Base-by-base conservation (phyloP, 2,113 vertebrate species). In the Saccopteryx leptura region DNA sequence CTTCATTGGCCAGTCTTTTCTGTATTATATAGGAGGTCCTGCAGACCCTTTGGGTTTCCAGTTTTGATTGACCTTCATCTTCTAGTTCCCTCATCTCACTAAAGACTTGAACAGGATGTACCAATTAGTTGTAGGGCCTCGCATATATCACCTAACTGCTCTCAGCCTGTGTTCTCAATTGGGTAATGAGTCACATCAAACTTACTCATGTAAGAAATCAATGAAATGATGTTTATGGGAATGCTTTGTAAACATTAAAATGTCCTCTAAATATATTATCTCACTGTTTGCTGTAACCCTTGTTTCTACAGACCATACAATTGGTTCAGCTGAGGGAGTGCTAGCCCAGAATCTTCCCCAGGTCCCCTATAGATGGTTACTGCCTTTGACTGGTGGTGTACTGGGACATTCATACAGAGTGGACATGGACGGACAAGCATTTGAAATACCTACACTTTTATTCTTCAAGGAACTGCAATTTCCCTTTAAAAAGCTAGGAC, bases 161-260 rank as follows among this genome's bases (percentile, higher is more conserved):
- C 11, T 84, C 13, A 31, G 28, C 83, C 31, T 79, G 33, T 61
- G 68, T 94, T 84, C 60, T 84, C 52, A 56, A 1, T 60, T 82
- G 31, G 48, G 1, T 78, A 52, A 11, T 63, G 54, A 61, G 54
- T 95, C 1, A 17, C n/a, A 60, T 61, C 66, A 95, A 33, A 93
- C n/a, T 23, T 93, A 63, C 13, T 81, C 52, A 19, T 21, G 9
- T 58, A 82, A 68, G 54, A 76, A 87, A 69, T 93, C 61, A 91
- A 4, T 75, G 65, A 96, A 86, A 89, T 85, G 79, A 39, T 3
- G 1, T 33, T 18, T 60, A 21, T 50, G 24, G 63, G 17, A 66
- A 3, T 14, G 21, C 52, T 81, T 89, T 82, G 28, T 95, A 58
- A 93, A 83, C 33, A 75, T 24, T 86, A 89, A 81, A 68, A 74